Percentiles rank a stretch among this genome's conserved stretches.
These are phyloP conservation scores for Noctua comes DNA, from an alignment of 2,888 invertebrate genomes.

Conservation along the genomic window DNA sequence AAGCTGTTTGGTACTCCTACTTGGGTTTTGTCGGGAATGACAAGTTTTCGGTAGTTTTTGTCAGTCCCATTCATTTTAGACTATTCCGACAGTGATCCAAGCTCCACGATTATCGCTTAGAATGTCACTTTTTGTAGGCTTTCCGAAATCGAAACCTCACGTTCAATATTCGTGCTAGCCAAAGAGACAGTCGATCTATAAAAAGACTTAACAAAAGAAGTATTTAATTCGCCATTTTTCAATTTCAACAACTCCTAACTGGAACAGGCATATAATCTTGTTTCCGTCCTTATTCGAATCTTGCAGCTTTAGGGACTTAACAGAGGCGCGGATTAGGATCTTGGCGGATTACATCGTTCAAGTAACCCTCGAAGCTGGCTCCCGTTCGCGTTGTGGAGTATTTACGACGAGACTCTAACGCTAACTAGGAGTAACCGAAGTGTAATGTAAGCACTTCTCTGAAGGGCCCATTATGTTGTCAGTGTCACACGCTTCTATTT, in stretches of 20 bases:
- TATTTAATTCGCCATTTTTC: not conserved
- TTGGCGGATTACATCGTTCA: constrained; percentile 45
- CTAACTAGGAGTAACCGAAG: constrained; percentile 37
- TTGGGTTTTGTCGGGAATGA: not conserved
- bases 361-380: constrained; percentile 29
- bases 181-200: not conserved
- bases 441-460: constrained; percentile 46
- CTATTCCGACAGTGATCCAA: not conserved
- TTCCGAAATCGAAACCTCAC: not conserved
- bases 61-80: not conserved
- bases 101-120: not conserved
- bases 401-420: constrained; percentile 40
- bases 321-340: constrained; percentile 49
- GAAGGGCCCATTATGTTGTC: constrained; percentile 49
- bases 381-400: constrained; percentile 31
- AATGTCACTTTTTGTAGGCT: not conserved
- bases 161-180: not conserved
- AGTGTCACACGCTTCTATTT: constrained; percentile 48
- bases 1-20: not conserved
- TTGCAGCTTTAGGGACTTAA: constrained; percentile 42
- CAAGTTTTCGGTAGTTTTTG: not conserved
- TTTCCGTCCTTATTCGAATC: constrained; percentile 36
- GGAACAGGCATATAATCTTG: constrained; percentile 46
- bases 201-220: not conserved
- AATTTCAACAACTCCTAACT: constrained; percentile 22